These are phyloP conservation scores for Acinonyx jubatus DNA, from an alignment of 2,113 vertebrate genomes.

Conservation along the genomic window DNA sequence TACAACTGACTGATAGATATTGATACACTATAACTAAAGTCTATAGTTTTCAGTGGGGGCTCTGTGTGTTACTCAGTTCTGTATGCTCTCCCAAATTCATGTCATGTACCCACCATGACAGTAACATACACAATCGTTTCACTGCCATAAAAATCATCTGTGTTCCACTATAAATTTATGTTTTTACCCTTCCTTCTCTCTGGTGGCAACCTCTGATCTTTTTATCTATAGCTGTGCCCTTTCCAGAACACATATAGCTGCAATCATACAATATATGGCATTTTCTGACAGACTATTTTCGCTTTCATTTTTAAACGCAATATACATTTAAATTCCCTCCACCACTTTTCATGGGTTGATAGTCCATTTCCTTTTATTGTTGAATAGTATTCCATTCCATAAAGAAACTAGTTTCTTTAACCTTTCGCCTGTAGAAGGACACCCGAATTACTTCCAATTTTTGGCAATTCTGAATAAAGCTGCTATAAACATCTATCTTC, in stretches of 20 bases:
- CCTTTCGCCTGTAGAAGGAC: background rate
- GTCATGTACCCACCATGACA: background rate
- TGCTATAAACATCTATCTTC: background rate
- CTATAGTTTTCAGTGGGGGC: background rate
- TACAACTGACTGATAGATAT: background rate
- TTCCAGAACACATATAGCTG: background rate
- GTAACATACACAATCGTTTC: background rate
- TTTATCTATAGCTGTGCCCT: background rate
- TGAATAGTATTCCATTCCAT: background rate
- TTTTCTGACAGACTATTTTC: background rate
- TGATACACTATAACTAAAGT: background rate
- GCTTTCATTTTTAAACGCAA: background rate
- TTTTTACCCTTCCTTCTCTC: accelerated
- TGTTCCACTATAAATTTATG: background rate
- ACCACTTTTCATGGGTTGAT: background rate
- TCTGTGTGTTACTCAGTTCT: background rate
- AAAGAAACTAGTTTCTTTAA: background rate
- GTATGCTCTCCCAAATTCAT: background rate
- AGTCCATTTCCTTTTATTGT: background rate
- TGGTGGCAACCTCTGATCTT: background rate
- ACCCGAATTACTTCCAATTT: background rate
- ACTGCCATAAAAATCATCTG: background rate
- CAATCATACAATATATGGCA: background rate
- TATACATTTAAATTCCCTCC: background rate
- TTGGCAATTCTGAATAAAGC: background rate